Conservation (phyloP, 2,888 invertebrate genomes). For the Andrena praecox region DNA sequence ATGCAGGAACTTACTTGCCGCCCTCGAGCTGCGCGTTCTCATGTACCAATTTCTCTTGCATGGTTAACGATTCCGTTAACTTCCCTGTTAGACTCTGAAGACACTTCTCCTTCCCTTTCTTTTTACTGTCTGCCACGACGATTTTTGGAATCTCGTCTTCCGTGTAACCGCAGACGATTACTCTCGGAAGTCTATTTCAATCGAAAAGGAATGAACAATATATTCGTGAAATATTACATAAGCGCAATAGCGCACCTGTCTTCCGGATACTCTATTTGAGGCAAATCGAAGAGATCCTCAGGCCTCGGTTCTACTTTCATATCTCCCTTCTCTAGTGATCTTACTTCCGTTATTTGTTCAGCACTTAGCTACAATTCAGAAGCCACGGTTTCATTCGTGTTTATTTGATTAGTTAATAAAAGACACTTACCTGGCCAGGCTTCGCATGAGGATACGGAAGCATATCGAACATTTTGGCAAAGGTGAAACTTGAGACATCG, state of each 20-base stretch:
- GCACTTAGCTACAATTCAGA: slow-evolving; percentile 12
- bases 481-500: slow-evolving; percentile 80
- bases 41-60: slow-evolving; percentile 89
- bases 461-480: slow-evolving; percentile 77
- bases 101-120: slow-evolving; percentile 78
- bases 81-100: slow-evolving; percentile 85
- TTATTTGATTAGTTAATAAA: background rate
- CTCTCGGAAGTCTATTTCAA: slow-evolving; percentile 84
- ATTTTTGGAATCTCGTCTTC: slow-evolving; percentile 86
- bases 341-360: slow-evolving; percentile 13
- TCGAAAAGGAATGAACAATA: background rate
- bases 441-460: slow-evolving; percentile 71
- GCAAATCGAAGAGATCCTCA: slow-evolving; percentile 75
- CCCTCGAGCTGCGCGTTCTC: slow-evolving; percentile 90
- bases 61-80: slow-evolving; percentile 88
- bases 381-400: background rate
- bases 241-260: slow-evolving; percentile 75
- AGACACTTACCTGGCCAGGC: slow-evolving; percentile 32
- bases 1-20: slow-evolving; percentile 86
- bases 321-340: background rate
- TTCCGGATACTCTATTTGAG: slow-evolving; percentile 78
- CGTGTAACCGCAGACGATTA: slow-evolving; percentile 86
- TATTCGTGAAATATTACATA: background rate
- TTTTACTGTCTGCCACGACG: slow-evolving; percentile 85
- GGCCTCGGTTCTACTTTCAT: background rate